Conservation (phyloP, 2,888 invertebrate genomes). For the Atethmia centrago region DNA sequence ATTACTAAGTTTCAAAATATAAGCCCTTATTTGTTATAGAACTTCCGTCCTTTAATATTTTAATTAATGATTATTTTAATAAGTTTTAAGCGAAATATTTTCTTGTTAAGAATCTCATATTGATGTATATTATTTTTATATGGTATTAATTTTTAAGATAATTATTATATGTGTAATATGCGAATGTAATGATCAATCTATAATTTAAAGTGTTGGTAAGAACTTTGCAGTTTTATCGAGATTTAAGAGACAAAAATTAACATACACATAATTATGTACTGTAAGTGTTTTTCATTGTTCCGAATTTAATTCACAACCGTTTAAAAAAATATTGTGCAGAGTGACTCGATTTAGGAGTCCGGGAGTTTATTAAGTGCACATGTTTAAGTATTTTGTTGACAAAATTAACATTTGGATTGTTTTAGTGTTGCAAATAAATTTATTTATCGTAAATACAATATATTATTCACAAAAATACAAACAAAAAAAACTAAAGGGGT, state of each 20-base stretch:
- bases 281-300: too few species aligned
- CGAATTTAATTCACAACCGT: too few species aligned
- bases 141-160: slow-evolving; percentile 29
- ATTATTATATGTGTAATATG: slow-evolving; percentile 21
- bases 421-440: not conserved
- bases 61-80: slow-evolving; percentile 44
- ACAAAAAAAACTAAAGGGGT: not conserved
- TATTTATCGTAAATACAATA: slow-evolving; percentile 7
- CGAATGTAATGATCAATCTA: slow-evolving; percentile 12
- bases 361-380: too few species aligned
- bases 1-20: slow-evolving; percentile 33
- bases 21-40: slow-evolving; percentile 78
- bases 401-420: not conserved
- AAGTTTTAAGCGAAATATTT: slow-evolving; percentile 46
- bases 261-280: too few species aligned
- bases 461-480: not conserved
- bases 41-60: slow-evolving; percentile 64
- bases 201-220: slow-evolving; percentile 5
- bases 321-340: too few species aligned
- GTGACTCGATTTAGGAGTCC: too few species aligned
- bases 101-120: slow-evolving; percentile 52
- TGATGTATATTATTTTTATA: slow-evolving; percentile 48
- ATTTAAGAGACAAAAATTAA: not conserved
- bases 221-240: not conserved
- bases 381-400: not conserved